Percentiles rank a stretch among this genome's conserved stretches.
These are phyloP conservation scores for Brenthis ino DNA, from an alignment of 2,888 invertebrate species.

Conservation along the genomic window DNA sequence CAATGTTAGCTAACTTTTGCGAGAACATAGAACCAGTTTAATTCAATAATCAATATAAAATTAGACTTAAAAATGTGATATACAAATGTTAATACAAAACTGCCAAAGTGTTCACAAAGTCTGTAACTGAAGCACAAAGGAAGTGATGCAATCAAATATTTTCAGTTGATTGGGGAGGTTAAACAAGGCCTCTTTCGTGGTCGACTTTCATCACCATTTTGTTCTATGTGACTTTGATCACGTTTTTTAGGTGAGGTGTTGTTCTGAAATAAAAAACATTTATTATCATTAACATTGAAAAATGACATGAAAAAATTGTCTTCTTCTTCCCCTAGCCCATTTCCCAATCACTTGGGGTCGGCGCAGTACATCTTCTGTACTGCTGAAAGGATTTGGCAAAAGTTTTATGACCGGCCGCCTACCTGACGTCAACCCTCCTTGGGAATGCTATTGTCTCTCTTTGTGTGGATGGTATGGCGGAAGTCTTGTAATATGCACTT, in stretches of 20 bases:
- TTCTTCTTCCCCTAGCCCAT: too few relatives aligned
- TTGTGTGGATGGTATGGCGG: too few relatives aligned
- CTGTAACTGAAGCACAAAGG: conserved; percentile 66
- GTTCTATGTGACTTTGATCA: conserved; percentile 78
- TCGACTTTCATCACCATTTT: conserved; percentile 81
- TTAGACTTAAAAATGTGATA: conserved; percentile 56
- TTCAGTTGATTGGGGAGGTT: conserved; percentile 70
- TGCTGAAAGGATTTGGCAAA: too few relatives aligned
- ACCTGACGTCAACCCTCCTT: too few relatives aligned
- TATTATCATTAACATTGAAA: conserved; percentile 19
- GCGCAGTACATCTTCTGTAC: too few relatives aligned
- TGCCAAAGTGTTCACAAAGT: conserved; percentile 64
- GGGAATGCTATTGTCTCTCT: too few relatives aligned
- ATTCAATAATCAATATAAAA: conserved; percentile 53
- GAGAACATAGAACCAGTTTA: conserved; percentile 52
- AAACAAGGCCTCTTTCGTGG: conserved; percentile 84
- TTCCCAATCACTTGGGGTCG: too few relatives aligned
- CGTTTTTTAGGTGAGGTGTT: conserved; percentile 84
- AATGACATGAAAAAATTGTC: not conserved
- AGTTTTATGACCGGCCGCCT: too few relatives aligned
- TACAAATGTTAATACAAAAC: conserved; percentile 64
- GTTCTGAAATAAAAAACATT: conserved; percentile 53
- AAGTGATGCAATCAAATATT: conserved; percentile 43
- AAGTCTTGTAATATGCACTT: too few relatives aligned
- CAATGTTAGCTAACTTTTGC: conserved; percentile 41